phyloP scores from a whole-genome alignment of 2,888 invertebrate species.

The Drosophila anomalata region DNA sequence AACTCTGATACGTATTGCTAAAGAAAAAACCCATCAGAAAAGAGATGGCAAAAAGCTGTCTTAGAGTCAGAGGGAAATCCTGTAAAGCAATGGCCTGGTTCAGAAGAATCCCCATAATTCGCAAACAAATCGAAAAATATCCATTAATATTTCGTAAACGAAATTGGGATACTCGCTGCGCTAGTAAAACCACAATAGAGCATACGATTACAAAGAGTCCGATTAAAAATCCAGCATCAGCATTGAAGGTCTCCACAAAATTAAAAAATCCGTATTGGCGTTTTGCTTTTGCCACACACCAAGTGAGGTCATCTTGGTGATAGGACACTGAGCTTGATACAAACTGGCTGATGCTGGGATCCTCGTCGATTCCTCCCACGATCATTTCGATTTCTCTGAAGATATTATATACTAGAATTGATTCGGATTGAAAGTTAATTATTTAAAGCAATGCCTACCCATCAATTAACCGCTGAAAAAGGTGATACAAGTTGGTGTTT shows the following conservation, averaged over 20 bases:
- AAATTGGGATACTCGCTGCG: conserved; percentile 50
- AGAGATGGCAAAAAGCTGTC: conserved; percentile 57
- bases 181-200: conserved; percentile 56
- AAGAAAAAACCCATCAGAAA: conserved; percentile 77
- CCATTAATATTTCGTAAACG: conserved; percentile 34
- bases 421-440: background rate
- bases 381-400: conserved; percentile 80
- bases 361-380: conserved; percentile 83
- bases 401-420: no score
- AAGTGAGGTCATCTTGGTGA: conserved; percentile 83
- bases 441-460: conserved; percentile 56
- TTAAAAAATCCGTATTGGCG: conserved; percentile 77
- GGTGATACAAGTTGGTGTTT: conserved; percentile 76
- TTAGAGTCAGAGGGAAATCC: conserved; percentile 52
- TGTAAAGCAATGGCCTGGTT: conserved; percentile 60
- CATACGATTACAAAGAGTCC: conserved; percentile 59
- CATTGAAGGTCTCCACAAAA: conserved; percentile 72
- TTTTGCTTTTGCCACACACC: conserved; percentile 82
- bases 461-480: conserved; percentile 80
- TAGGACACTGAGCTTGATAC: conserved; percentile 81
- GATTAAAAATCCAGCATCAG: conserved; percentile 55
- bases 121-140: conserved; percentile 53
- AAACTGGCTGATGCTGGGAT: conserved; percentile 79
- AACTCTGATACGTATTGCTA: conserved; percentile 81
- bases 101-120: conserved; percentile 66